Evolutionary conservation across 1,140 invertebrate genomes (phyloP), one percentile per base, ranked within the genome.

Genomic region (Hylaeus volcanicus): DNA sequence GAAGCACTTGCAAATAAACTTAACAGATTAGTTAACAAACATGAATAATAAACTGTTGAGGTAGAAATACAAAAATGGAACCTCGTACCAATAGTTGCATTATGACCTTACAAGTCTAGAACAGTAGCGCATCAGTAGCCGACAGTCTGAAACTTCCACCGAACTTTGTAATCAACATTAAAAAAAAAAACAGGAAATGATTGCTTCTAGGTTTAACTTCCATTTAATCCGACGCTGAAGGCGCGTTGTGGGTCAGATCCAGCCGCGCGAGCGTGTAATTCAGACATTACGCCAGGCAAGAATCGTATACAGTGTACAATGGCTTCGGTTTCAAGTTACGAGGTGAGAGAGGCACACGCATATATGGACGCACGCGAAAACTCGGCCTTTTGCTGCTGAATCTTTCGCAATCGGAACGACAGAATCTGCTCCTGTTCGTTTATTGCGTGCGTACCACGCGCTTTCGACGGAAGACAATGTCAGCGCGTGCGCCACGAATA

Each of bases 291-390:
- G 80, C 70, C 69, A 39, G 66, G 60, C 73, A 64, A 73, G 81
- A 73, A 82, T 83, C 81, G 60, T 78, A 79, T 86, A 77, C 79
- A 70, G 39, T 56, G 75, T 83, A 81, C 74, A 88, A 84, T 89
- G 82, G 68, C 51, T 81, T 68, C n/a, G 88, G 88, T 89, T 83
- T 91, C 88, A 69, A 64, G 45, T 91, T 91, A 90, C 89, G 72
- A 83, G 74, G 76, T 73, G 55, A 82, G 75, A 83, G 70, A 74
- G 72, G 74, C 48, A 82, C 75, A 72, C 73, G 56, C 55, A 37
- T 56, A 65, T 37, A 69, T 61, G 56, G 48, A n/a, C 43, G 51
- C 53, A 37, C 37, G 48, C 55, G 56, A 61, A 74, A 61, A 81
- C 37, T 56, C 26, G 48, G 43, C 12, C 53, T 58, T 76, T 66